Base-by-base conservation (phyloP, 2,113 vertebrate genomes). In the Meles meles region DNA sequence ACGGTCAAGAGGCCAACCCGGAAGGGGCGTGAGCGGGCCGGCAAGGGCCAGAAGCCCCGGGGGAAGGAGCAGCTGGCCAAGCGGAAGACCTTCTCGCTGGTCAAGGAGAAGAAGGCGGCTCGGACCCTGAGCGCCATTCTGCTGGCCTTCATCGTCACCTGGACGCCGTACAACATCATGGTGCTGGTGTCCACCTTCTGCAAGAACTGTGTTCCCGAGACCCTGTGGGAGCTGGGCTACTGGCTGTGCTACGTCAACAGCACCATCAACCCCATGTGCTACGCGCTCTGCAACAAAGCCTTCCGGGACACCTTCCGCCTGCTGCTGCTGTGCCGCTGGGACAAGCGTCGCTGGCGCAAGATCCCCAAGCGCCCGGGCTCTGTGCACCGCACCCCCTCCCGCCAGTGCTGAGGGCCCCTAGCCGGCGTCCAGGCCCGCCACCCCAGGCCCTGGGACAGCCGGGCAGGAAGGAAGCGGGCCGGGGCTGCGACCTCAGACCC, bases 181-280 rank as follows among this genome's bases (percentile, higher is more conserved):
- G 99, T 99, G 98, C 98, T 99, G 97, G 99, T 99, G 79, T 99
- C 99, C 34, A 98, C 99, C 12, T 99, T 99, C 93, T 99, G 99
- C 95, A 97, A 97, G 74, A 94, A 98, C 94, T 99, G 98, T 2
- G 98, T 99, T 29, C 99, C 99, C 0, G 98, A 97, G 37, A 98
- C 97, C 61, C 97, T 99, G 69, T 99, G 99, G 99, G 98, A 99
- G 85, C 97, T 99, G 90, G 99, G 99, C 84, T 99, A 99, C 97
- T 99, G 99, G 99, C 98, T 99, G 27, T 99, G 99, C 96, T 99
- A 99, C 0, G 98, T 99, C 90, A 99, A 99, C 97, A 99, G 99
- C 97, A 99, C 99, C 0, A 95, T 99, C 86, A 99, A 99, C 97
- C 99, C 99, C 93, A 98, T 99, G 98, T 99, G 99, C 97, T 99